These are phyloP conservation scores for Zaprionus lineosus DNA, from an alignment of 2,888 invertebrate species.

Conservation along the genomic window DNA sequence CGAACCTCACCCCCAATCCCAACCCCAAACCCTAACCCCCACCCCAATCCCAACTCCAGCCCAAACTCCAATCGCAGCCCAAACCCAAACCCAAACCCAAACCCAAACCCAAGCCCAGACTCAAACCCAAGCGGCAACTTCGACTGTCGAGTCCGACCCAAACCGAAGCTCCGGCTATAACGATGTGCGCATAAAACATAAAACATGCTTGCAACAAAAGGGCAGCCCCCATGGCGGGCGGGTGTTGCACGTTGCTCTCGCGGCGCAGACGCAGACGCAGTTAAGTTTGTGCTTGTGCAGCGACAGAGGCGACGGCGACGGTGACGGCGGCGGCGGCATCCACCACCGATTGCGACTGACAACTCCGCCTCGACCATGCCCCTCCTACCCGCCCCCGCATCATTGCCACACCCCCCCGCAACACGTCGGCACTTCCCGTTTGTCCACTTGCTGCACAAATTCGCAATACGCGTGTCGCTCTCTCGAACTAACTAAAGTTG, in stretches of 20 bases:
- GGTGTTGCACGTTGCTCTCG: slow-evolving; percentile 49
- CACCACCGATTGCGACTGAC: slow-evolving; percentile 51
- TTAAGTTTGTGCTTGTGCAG: slow-evolving; percentile 25
- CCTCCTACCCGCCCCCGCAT: too few relatives aligned
- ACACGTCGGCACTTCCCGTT: slow-evolving; percentile 14
- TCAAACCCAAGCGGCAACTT: slow-evolving; percentile 1
- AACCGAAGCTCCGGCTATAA: slow-evolving; percentile 5
- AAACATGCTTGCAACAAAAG: slow-evolving; percentile 43
- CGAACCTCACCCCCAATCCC: too few relatives aligned
- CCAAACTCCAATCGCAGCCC: background rate
- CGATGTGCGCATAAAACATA: slow-evolving; percentile 38
- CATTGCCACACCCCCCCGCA: too few relatives aligned
- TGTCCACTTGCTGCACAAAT: slow-evolving; percentile 15
- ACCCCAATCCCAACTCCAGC: too few relatives aligned
- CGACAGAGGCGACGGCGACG: too few relatives aligned
- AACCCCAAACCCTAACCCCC: background rate
- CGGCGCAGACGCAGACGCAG: slow-evolving; percentile 72
- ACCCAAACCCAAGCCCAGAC: slow-evolving; percentile 2
- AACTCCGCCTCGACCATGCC: slow-evolving; percentile 59
- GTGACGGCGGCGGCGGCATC: too few relatives aligned
- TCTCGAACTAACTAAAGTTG: slow-evolving; percentile 46
- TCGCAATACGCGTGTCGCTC: slow-evolving; percentile 71
- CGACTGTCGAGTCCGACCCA: too few relatives aligned
- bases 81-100: slow-evolving; percentile 2
- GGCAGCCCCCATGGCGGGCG: slow-evolving; percentile 25